Evolutionary conservation across 2,797 vertebrate species (phyloP).

Genomic region (Cercopithecus diana): DNA sequence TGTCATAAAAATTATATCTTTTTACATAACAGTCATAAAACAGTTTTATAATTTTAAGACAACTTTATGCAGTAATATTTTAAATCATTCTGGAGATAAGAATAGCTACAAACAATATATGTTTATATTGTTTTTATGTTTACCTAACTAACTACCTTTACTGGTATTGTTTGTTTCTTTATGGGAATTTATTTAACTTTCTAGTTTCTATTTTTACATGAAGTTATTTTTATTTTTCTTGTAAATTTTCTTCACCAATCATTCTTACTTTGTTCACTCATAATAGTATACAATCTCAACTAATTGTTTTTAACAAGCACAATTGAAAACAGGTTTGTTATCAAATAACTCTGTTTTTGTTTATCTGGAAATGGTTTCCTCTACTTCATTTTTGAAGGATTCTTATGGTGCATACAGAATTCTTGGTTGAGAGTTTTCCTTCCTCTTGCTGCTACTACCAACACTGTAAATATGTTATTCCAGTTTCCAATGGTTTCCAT

Average conservation of each 20-base stretch:
- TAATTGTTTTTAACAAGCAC: not conserved
- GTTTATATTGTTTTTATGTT: not conserved
- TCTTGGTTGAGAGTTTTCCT: not conserved
- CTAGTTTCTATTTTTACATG: not conserved
- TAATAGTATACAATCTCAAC: not conserved
- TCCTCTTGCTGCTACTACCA: not conserved
- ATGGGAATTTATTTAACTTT: not conserved
- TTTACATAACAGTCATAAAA: not conserved
- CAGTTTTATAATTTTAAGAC: not conserved
- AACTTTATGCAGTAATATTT: not conserved
- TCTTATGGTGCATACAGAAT: not conserved
- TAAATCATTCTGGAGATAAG: not conserved
- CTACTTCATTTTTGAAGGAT: not conserved
- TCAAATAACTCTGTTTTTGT: not conserved
- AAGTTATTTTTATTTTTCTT: not conserved
- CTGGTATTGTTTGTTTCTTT: not conserved
- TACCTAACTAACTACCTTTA: not conserved
- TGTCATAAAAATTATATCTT: not conserved
- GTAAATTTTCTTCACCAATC: not conserved
- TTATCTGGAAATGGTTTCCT: not conserved
- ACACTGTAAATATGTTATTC: not conserved
- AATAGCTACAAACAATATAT: not conserved
- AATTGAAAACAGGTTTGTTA: not conserved
- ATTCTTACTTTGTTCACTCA: not conserved
- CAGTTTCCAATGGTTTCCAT: not conserved